Base-by-base conservation (phyloP, 2,888 invertebrate genomes). In the Steromphala cineraria region DNA sequence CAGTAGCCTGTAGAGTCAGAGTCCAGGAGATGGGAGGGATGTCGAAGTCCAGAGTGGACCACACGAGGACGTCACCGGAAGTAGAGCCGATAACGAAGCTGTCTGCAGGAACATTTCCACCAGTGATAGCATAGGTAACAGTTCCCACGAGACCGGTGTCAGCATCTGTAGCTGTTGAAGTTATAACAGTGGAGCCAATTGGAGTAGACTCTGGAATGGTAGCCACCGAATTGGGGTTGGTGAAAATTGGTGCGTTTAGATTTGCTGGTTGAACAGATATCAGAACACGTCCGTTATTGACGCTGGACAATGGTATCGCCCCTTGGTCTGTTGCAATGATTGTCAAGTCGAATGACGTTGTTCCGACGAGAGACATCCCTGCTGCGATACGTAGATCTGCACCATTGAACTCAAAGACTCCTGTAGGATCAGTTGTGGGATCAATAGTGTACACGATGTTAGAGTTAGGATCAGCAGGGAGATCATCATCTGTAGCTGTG, bases 41-140 rank as follows among this genome's bases (percentile, higher is more conserved):
- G 82, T 92, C 91, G 55, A 86, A 89, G 81, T 92, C 91, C 5
- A 92, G 85, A 10, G n/a, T 78, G 19, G 82, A 82, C 78, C 80
- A 84, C 62, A 87, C 81, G 17, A 82, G 86, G 24, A 87, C 79
- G 75, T 83, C 85, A 8, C 87, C 89, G 17, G 79, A 85, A 56
- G 8, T 83, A 31, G 80, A 74, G 75, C 78, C 78, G 10, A 90
- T 82, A 28, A 80, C 80, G 80, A 87, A 89, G 8, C 87, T 84
- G 40, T 83, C 85, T 55, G 81, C 84, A 4, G 75, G 79, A 15
- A 81, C 75, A 79, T 89, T 87, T 0, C 90, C 90, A 52, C 81
- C 80, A 71, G 78, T 80, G 52, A 90, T 87, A 75, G 83, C 83
- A 83, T 89, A 90, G 17, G 84, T 84, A 15, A 90, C 81, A 10